These are phyloP conservation scores for Heliangelus exortis DNA, from an alignment of 2,797 vertebrate genomes.

Conservation along the genomic window DNA sequence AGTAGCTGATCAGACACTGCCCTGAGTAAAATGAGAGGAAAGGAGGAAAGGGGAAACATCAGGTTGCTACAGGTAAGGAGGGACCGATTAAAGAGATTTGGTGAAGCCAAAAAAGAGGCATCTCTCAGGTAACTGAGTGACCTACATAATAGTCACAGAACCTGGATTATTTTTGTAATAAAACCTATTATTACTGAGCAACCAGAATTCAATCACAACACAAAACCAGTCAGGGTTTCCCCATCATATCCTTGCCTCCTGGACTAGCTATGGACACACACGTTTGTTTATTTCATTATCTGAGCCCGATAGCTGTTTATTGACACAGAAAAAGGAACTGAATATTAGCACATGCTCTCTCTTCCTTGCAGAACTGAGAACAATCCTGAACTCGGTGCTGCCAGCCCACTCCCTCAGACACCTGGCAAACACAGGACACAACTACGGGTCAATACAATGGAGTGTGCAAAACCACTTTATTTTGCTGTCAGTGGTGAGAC, in stretches of 20 bases:
- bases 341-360: not conserved
- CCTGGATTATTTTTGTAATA: not conserved
- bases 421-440: not conserved
- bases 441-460: not conserved
- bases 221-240: not conserved
- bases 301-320: not conserved
- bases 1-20: not conserved
- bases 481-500: not conserved
- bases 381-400: not conserved
- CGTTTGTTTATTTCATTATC: not conserved
- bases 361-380: not conserved
- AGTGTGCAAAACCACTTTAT: not conserved
- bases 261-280: not conserved
- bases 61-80: not conserved
- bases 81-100: not conserved
- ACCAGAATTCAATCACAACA: not conserved
- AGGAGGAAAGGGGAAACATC: not conserved
- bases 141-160: not conserved
- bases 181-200: not conserved
- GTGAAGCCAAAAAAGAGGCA: rapidly evolving
- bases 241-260: not conserved
- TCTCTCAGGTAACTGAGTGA: not conserved
- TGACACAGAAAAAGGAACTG: not conserved
- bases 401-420: not conserved
- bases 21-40: not conserved